Evolutionary conservation across 2,888 invertebrate species (phyloP), one percentile per base, ranked within the genome.

Genomic region (Strigamia crassipes): DNA sequence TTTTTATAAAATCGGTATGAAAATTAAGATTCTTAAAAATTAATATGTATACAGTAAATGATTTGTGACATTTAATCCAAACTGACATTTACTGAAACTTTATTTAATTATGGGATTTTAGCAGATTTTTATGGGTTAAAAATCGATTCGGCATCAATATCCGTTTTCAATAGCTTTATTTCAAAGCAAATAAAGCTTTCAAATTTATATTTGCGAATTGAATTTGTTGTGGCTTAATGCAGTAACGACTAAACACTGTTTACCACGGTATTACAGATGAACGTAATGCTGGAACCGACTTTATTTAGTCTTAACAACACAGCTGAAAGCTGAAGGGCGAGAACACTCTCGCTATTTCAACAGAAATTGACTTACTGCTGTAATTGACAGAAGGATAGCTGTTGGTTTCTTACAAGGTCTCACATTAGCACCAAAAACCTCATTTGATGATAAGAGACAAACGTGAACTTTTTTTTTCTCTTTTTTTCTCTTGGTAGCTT

Each of bases 331-430:
- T 73, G 73, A 23, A 73, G 10, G 23, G 27, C 27, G 13, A 23
- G n/a, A 18, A 15, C 6, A 51, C 15, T 18, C 73, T 31, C 73
- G 13, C 73, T 73, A n/a, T 15, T 73, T 31, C 31, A 23, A 8
- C 73, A 27, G 73, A 73, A 73, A 73, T 73, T 73, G 73, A 73
- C 73, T 73, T 73, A 73, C 73, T 73, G 31, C 31, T 12, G 73
- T 73, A 73, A 73, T 73, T 73, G 73, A 73, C 73, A 73, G 73
- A 73, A 73, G 73, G 73, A 73, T 73, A n/a, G 73, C 73, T 73
- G 73, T 73, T 73, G 31, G 27, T 73, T 73, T 27, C 31, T 31
- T 27, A 73, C 56, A 15, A 9, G n/a, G 56, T 56, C 56, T 56
- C 56, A 56, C 56, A 73, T 73, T 73, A 73, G 73, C 73, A 73